Conservation (phyloP, 2,888 invertebrate genomes). For the Ophion obscuratus region DNA sequence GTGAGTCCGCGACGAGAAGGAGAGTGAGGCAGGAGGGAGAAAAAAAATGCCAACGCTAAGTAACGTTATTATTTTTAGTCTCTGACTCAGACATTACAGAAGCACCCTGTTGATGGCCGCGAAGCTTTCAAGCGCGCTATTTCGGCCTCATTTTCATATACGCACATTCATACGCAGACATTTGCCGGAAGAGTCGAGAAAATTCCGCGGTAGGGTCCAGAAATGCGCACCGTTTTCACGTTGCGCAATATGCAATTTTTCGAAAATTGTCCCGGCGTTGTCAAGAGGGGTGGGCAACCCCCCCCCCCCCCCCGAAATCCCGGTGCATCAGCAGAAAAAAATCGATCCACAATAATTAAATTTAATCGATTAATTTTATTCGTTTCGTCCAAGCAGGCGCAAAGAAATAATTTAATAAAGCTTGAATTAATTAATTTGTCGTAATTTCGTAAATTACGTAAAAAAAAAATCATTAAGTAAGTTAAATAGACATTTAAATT, state of each 20-base stretch:
- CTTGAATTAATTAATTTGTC: too few relatives aligned
- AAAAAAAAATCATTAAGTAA: too few relatives aligned
- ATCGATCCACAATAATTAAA: too few relatives aligned
- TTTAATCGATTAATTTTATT: too few relatives aligned
- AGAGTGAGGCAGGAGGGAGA: constrained; percentile 28
- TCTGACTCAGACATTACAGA: constrained; percentile 71
- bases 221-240: neutral
- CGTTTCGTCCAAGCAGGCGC: too few relatives aligned
- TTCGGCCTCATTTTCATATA: constrained; percentile 30
- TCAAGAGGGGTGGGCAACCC: too few relatives aligned
- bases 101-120: constrained; percentile 59
- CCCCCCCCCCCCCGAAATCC: too few relatives aligned
- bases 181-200: constrained; percentile 31
- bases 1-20: neutral
- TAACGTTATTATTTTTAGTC: constrained; percentile 75
- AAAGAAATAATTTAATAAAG: too few relatives aligned
- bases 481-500: too few relatives aligned
- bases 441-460: too few relatives aligned
- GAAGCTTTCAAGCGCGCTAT: constrained; percentile 43
- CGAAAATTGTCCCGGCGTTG: neutral
- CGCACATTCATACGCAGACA: neutral
- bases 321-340: too few relatives aligned
- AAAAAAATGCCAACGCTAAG: constrained; percentile 66
- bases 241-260: neutral
- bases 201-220: neutral